phyloP scores from a whole-genome alignment of 2,113 vertebrate genomes.

The Pterocles gutturalis region DNA sequence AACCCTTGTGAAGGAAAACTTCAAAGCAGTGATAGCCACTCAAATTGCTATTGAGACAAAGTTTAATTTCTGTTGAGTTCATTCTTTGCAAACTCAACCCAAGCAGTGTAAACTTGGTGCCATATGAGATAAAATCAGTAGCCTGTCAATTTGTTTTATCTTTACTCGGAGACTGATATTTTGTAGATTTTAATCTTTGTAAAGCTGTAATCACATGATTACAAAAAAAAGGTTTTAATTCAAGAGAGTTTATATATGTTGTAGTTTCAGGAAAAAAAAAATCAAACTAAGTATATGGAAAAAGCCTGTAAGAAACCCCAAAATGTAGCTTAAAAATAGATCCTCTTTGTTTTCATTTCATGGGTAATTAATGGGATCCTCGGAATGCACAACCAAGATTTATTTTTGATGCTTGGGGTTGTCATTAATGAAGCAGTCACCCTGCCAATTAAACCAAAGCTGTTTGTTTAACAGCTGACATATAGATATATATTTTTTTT shows the following conservation, averaged over 20 bases:
- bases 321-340: not conserved
- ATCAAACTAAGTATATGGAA: not conserved
- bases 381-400: not conserved
- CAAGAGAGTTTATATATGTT: not conserved
- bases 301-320: not conserved
- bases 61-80: not conserved
- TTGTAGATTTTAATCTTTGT: not conserved
- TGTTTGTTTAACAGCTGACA: not conserved
- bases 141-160: not conserved
- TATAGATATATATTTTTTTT: not conserved
- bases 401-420: not conserved
- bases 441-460: not conserved
- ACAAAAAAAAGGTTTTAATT: not conserved
- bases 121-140: not conserved
- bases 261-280: not conserved
- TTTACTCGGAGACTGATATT: not conserved
- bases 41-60: not conserved
- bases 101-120: not conserved
- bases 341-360: not conserved
- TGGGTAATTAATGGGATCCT: not conserved
- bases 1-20: not conserved
- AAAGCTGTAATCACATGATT: not conserved
- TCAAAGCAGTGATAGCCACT: not conserved
- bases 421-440: not conserved
- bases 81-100: not conserved